These are phyloP conservation scores for Lamellibrachia columna DNA, from an alignment of 2,888 invertebrate genomes.

Conservation along the genomic window DNA sequence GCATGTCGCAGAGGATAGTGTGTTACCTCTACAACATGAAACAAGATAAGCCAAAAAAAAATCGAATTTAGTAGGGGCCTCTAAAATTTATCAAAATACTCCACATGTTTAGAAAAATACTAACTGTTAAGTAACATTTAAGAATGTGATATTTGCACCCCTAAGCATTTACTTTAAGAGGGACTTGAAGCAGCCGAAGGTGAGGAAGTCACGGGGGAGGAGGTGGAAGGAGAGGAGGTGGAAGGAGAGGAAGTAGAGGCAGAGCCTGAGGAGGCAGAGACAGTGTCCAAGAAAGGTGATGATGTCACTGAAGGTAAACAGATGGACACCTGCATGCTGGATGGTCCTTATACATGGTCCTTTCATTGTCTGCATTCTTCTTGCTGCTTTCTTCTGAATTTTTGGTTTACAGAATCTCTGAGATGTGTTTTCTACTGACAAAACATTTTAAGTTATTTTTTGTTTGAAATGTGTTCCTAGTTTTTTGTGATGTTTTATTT, in stretches of 20 bases:
- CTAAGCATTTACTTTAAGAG: neutral
- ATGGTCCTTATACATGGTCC: neutral
- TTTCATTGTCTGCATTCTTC: neutral
- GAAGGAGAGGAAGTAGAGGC: constrained; percentile 25
- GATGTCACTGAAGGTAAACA: constrained; percentile 18
- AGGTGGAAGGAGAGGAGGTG: constrained; percentile 22
- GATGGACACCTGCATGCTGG: neutral
- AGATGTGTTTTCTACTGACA: neutral
- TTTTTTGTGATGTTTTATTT: neutral
- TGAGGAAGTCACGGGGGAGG: constrained; percentile 28
- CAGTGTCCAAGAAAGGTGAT: constrained; percentile 30
- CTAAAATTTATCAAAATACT: no score
- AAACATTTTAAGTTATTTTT: neutral
- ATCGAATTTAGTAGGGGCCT: no score
- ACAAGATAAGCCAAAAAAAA: no score
- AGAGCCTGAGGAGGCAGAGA: constrained; percentile 26
- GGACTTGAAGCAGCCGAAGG: neutral
- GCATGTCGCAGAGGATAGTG: no score
- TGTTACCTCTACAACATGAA: no score
- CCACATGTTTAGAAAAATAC: no score
- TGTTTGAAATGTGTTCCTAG: neutral
- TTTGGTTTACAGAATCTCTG: neutral
- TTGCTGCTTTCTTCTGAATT: neutral
- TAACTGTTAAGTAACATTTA: neutral
- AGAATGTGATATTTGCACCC: neutral